These are phyloP conservation scores for Enteromius mattozi DNA, from an alignment of 2,797 vertebrate genomes.

Conservation along the genomic window DNA sequence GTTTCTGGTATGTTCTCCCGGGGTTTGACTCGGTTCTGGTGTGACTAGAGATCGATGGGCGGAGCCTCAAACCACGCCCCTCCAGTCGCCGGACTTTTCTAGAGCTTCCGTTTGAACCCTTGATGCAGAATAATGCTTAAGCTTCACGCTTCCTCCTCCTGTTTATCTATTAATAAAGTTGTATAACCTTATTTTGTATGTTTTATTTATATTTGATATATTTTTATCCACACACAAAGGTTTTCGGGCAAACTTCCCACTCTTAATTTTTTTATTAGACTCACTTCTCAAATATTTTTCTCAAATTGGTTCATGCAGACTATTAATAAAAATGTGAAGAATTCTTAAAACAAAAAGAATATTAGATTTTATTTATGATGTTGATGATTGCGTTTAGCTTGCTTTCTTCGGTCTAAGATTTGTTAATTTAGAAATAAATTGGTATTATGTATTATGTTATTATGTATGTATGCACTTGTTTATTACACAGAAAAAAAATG, in stretches of 20 bases:
- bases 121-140: not conserved
- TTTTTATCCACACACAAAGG: not conserved
- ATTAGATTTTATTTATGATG: no score
- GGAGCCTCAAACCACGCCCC: constrained; percentile 7
- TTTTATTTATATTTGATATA: not conserved
- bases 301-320: no score
- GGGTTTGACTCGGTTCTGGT: constrained; percentile 13
- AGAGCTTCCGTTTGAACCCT: constrained; percentile 17
- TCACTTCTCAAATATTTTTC: not conserved
- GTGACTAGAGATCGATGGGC: not conserved
- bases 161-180: no score
- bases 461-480: not conserved
- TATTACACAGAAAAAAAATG: no score
- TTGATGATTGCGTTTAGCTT: no score
- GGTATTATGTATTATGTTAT: not conserved
- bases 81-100: not conserved
- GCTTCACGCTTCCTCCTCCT: not conserved
- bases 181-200: no score
- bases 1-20: constrained; percentile 52
- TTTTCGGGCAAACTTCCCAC: not conserved
- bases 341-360: no score
- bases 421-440: not conserved
- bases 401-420: not conserved
- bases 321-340: no score
- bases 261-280: no score